Percentiles rank a stretch among this genome's conserved stretches.
phyloP scores from a whole-genome alignment of 2,797 vertebrate species.

The Betta splendens region DNA sequence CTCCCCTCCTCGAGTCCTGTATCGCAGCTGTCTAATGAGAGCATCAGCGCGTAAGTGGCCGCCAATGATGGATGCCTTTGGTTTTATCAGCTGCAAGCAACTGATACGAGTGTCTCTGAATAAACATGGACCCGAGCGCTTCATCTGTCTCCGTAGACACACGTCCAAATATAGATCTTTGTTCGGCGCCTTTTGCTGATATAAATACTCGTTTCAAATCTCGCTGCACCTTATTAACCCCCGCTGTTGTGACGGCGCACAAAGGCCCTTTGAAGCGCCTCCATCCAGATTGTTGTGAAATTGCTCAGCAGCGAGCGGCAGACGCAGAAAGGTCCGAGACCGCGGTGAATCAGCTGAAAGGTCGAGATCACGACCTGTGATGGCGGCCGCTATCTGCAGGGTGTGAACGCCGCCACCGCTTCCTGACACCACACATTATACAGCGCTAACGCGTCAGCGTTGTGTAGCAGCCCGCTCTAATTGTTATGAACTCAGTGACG shows the following conservation, averaged over 20 bases:
- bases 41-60: constrained; percentile 63
- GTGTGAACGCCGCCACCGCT: not conserved
- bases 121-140: constrained; percentile 31
- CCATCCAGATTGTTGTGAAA: not conserved
- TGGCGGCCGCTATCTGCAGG: not conserved
- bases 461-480: not conserved
- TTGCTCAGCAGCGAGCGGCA: not conserved
- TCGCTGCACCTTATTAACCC: not conserved
- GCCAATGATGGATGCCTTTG: constrained; percentile 66
- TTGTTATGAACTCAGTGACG: not conserved
- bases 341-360: not conserved
- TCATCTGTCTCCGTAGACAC: constrained; percentile 29
- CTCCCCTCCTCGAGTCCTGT: constrained; percentile 54
- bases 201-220: constrained; percentile 1
- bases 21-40: constrained; percentile 79
- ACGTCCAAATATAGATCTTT: constrained; percentile 25
- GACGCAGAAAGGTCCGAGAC: not conserved
- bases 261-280: constrained; percentile 2
- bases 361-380: not conserved
- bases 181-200: constrained; percentile 10
- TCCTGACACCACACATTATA: not conserved
- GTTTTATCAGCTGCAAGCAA: constrained; percentile 60
- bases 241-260: not conserved
- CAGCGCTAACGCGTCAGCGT: not conserved
- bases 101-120: constrained; percentile 32